Conservation (phyloP, 2,797 vertebrate species). For the Myripristis jacobus region DNA sequence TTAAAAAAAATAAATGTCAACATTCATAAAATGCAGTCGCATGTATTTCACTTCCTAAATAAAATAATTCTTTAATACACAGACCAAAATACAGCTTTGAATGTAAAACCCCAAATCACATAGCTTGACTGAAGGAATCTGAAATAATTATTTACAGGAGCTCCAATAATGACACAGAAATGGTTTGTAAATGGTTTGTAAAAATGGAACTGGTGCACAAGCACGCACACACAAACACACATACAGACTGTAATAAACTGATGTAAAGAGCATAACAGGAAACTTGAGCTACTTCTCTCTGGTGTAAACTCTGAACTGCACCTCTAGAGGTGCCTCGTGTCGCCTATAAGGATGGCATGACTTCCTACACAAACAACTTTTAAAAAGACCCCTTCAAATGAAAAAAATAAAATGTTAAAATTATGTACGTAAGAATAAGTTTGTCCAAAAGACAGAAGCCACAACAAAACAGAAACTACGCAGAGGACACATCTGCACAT, state of each 20-base stretch:
- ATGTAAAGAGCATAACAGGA: not conserved
- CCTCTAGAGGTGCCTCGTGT: no score
- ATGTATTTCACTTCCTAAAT: constrained; percentile 1
- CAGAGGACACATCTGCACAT: no score
- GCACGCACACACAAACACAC: not conserved
- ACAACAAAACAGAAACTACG: no score
- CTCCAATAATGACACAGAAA: constrained; percentile 22
- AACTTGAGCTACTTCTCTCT: not conserved
- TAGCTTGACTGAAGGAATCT: constrained; percentile 8
- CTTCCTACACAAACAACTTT: no score
- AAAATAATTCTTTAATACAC: constrained; percentile 15
- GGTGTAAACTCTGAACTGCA: not conserved
- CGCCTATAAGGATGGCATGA: no score
- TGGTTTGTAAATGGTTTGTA: constrained; percentile 5
- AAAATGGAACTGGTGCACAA: not conserved
- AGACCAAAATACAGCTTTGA: constrained; percentile 18
- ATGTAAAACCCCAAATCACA: constrained; percentile 13
- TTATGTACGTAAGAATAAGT: no score
- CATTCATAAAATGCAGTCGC: constrained; percentile 28
- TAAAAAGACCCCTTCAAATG: no score
- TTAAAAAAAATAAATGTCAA: not conserved
- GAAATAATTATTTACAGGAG: constrained; percentile 27
- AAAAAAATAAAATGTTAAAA: no score
- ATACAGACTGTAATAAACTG: not conserved
- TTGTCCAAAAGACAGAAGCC: no score